Percentiles rank a stretch among this genome's conserved stretches.
Evolutionary conservation across 2,888 invertebrate species (phyloP).

Genomic region (Aleiodes alternator): DNA sequence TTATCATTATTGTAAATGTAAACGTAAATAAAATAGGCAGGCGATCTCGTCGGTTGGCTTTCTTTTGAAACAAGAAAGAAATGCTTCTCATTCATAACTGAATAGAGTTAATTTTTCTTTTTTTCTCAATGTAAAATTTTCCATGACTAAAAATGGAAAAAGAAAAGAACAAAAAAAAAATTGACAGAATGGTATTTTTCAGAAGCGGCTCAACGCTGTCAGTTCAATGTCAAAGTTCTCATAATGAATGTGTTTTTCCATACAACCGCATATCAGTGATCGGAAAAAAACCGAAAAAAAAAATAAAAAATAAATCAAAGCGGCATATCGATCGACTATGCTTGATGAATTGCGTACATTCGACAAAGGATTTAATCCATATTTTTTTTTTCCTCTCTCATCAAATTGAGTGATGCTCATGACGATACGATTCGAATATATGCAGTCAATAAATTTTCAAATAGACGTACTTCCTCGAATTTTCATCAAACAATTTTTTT

Average conservation of each 20-base stretch:
- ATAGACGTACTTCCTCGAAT: too few relatives aligned
- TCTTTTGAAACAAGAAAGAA: slow-evolving; percentile 16
- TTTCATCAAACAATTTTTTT: too few relatives aligned
- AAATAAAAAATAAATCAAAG: slow-evolving; percentile 2
- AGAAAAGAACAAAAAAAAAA: not conserved
- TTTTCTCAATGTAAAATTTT: slow-evolving; percentile 1
- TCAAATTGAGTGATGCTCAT: not conserved
- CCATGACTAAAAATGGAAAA: not conserved
- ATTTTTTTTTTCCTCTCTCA: not conserved
- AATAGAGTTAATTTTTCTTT: not conserved
- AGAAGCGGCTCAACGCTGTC: not conserved
- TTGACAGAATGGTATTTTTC: not conserved
- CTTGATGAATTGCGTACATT: slow-evolving; percentile 20
- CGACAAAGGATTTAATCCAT: not conserved
- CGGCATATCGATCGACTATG: not conserved
- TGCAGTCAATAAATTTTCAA: too few relatives aligned
- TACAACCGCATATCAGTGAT: slow-evolving; percentile 4
- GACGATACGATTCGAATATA: too few relatives aligned
- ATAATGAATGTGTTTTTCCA: slow-evolving; percentile 17
- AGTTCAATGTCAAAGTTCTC: slow-evolving; percentile 4
- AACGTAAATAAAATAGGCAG: slow-evolving; percentile 39
- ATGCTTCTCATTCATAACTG: slow-evolving; percentile 6
- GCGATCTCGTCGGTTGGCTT: slow-evolving; percentile 27
- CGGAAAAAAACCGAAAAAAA: not conserved
- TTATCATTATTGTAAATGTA: slow-evolving; percentile 41